Conservation (phyloP, 64 coral and sea anemone species). For the Acropora tenuis region DNA sequence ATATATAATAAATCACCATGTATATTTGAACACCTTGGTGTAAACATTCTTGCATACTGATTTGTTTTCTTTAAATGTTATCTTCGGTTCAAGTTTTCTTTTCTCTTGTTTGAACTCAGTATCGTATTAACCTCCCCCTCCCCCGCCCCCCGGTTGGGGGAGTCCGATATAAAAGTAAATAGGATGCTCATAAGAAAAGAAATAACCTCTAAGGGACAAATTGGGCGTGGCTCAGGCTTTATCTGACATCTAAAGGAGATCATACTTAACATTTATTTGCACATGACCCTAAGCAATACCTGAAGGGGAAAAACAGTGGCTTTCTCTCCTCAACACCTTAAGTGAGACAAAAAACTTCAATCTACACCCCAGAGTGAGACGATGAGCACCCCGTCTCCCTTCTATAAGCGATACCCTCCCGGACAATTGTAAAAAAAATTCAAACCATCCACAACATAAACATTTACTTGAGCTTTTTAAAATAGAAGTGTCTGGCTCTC, state of each 20-base stretch:
- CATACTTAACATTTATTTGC: slow-evolving; percentile 28
- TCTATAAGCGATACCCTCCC: background rate
- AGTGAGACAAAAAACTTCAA: too few species aligned
- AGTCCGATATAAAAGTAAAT: background rate
- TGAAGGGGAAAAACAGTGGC: slow-evolving; percentile 26
- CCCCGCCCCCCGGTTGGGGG: too few species aligned
- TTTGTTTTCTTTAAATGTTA: slow-evolving; percentile 36
- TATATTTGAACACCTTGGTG: background rate
- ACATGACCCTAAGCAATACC: slow-evolving; percentile 32
- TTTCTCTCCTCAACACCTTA: slow-evolving; percentile 19
- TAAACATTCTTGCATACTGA: slow-evolving; percentile 16
- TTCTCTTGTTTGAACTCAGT: slow-evolving; percentile 28
- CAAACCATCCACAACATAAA: slow-evolving; percentile 41
- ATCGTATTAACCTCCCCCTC: background rate
- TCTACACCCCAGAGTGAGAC: background rate
- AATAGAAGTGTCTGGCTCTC: background rate
- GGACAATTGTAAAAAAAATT: background rate
- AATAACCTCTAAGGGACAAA: background rate
- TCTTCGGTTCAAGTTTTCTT: slow-evolving; percentile 16
- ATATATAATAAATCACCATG: background rate
- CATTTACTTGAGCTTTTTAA: slow-evolving; percentile 35
- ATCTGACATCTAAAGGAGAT: slow-evolving; percentile 5
- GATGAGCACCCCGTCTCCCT: too few species aligned
- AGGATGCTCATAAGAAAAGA: slow-evolving; percentile 6
- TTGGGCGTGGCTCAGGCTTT: background rate